These are phyloP conservation scores for Chaetodon trifascialis DNA, from an alignment of 2,113 vertebrate genomes.

Conservation along the genomic window DNA sequence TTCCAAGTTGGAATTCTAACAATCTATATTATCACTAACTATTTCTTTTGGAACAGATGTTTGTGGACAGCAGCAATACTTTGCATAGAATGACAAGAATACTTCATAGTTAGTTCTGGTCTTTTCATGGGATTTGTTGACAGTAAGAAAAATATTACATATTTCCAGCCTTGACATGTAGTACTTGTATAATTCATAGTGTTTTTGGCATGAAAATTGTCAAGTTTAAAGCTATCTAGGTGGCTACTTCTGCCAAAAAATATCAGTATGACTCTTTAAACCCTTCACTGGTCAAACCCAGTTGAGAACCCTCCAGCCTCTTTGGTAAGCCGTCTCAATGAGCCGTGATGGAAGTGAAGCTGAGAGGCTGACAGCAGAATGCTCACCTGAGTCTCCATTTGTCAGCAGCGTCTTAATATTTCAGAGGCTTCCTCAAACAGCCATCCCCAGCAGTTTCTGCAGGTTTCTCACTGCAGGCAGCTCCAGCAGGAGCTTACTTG, in stretches of 20 bases:
- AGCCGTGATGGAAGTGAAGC: constrained; percentile 61
- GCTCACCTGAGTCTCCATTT: constrained; percentile 73
- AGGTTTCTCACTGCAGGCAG: constrained; percentile 67
- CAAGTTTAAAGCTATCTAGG: neutral
- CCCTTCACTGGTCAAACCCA: constrained; percentile 11
- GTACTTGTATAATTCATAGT: neutral
- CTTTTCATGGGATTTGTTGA: neutral
- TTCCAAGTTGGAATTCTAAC: neutral
- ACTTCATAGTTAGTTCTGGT: neutral
- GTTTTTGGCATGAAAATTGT: neutral
- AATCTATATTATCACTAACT: neutral
- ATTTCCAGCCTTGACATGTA: neutral
- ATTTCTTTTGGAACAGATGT: neutral
- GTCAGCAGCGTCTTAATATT: constrained; percentile 80
- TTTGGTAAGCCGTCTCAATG: constrained; percentile 37
- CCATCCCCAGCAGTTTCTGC: constrained; percentile 67
- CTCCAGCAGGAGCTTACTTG: constrained; percentile 63
- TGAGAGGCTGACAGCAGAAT: constrained; percentile 71
- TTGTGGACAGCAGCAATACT: neutral
- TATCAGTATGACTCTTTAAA: constrained; percentile 20
- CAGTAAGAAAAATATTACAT: neutral
- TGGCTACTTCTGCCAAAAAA: neutral
- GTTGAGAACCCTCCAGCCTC: constrained; percentile 25
- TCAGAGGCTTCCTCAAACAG: constrained; percentile 74
- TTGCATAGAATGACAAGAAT: neutral